Base-by-base conservation (phyloP, 2,888 invertebrate genomes). In the Malthinus flaveolus region DNA sequence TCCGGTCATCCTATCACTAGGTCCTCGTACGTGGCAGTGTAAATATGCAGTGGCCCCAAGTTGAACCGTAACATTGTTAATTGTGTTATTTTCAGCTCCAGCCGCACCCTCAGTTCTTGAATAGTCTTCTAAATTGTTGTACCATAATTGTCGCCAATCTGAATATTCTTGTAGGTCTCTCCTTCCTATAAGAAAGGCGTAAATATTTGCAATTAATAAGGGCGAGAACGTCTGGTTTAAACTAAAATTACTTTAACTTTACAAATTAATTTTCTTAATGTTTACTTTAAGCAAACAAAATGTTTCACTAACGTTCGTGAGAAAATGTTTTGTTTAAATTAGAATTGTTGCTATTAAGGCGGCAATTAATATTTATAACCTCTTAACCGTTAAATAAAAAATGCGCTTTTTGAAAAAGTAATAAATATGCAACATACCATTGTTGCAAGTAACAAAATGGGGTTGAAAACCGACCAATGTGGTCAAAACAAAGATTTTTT, bases 41-140 rank as follows among this genome's bases (percentile, higher is more conserved):
- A 91, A 83, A 80, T 88, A 91, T 64, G 91, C 91, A 39, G 88
- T 87, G 54, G 88, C 86, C 47, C 91, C 91, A 59, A 90, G 83
- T 78, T 90, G 90, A 67, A 86, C 90, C 46, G 89, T 86, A 66
- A 89, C 85, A 76, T 90, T 89, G 68, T 87, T 87, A 64, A 86
- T 84, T 57, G 90, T 89, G 79, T 87, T 88, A 82, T 90, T 90
- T 78, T 90, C 86, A 68, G 79, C 79, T 44, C 79, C 80, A 50
- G 81, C 79, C 49, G 74, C 68, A 15, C 75, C 76, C 61, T 77
- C 78, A 4, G 77, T 76, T 56, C 71, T 71, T 47, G 72, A 72
- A 66, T 80, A 81, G 66, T 83, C 83, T 62, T 83, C 83, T 66
- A 80, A 80, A 69, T 81, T 82, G 32, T 82, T 81, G 73, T 83